phyloP scores from a whole-genome alignment of 1,140 invertebrate genomes.

The Uloborus diversus region DNA sequence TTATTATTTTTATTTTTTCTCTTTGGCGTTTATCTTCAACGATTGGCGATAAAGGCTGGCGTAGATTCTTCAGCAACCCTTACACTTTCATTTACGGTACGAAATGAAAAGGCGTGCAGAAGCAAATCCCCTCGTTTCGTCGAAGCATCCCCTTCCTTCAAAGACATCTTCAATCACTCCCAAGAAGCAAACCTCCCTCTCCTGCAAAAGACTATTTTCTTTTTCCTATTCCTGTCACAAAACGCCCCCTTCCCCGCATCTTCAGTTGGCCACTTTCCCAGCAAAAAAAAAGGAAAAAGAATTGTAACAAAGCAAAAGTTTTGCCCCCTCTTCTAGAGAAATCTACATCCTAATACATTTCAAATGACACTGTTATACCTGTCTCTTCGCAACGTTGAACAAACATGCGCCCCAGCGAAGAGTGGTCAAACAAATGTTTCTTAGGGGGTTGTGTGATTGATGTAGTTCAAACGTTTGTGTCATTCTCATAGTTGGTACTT shows the following conservation, averaged over 20 bases:
- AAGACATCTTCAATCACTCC: constrained; percentile 29
- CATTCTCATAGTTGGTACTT: constrained; percentile 38
- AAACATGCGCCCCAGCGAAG: not conserved
- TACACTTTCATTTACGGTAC: constrained; percentile 21
- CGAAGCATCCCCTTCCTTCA: not conserved
- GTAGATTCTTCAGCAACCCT: not conserved
- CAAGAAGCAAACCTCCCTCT: constrained; percentile 2
- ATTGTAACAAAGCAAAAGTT: constrained; percentile 12
- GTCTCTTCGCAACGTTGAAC: not conserved
- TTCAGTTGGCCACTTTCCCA: constrained; percentile 25
- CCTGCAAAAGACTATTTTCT: constrained; percentile 14
- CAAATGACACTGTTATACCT: not conserved
- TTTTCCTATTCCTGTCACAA: not conserved
- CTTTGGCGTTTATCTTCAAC: not conserved
- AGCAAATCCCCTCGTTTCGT: constrained; percentile 7
- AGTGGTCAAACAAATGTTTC: not conserved
- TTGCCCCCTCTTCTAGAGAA: constrained; percentile 1
- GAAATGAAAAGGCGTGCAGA: constrained; percentile 15
- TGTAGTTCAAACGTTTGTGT: constrained; percentile 8
- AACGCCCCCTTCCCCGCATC: not conserved
- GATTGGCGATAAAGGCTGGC: not conserved
- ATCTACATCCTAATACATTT: constrained; percentile 30
- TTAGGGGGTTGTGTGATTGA: not conserved
- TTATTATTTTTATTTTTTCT: no score
- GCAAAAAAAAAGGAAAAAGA: constrained; percentile 15